Evolutionary conservation across 2,888 invertebrate genomes (phyloP), one percentile per base, ranked within the genome.

Genomic region (Plagiodera versicolora): DNA sequence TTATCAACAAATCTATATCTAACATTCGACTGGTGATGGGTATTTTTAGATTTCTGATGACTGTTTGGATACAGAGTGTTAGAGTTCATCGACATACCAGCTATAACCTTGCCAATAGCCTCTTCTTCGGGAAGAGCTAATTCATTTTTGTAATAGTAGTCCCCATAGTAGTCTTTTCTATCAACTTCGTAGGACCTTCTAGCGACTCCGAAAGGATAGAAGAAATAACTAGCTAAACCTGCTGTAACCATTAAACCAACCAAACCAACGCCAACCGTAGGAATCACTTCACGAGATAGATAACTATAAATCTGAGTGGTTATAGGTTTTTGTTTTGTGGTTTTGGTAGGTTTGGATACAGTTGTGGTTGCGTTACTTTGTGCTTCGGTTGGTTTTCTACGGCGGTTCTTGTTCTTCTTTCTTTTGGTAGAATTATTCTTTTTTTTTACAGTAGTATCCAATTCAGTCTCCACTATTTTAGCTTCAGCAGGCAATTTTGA

Each of bases 281-380:
- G 91, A 88, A 91, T 90, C 0, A 91, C 88, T 81, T 91, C 91
- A 69, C 91, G 83, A 1, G 90, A 89, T 44, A 91, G 79, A 71
- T 89, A 91, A 71, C 89, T 91, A 72, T 91, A 91, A 20, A 91
- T 86, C 75, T 90, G 88, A 0, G 90, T 88, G 9, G 88, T 85
- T 0, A 91, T 83, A 1, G 89, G 88, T 57, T 89, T 85, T 45
- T 82, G 81, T 68, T 78, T 78, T 1, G 72, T 67, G 32, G 74
- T 70, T 63, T 76, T 75, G 0, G 73, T 75, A 58, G 68, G 11
- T 66, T 72, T 63, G 60, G 72, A 79, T 10, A 50, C 30, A 10
- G 47, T 56, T n/a, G 57, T n/a, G n/a, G n/a, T 60, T 30, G 50
- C 65, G 47, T 56, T 61, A 66, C 81, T 81, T 17, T 76, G 76